Evolutionary conservation across 2,113 vertebrate genomes (phyloP).

Genomic region (Solenodon paradoxus): DNA sequence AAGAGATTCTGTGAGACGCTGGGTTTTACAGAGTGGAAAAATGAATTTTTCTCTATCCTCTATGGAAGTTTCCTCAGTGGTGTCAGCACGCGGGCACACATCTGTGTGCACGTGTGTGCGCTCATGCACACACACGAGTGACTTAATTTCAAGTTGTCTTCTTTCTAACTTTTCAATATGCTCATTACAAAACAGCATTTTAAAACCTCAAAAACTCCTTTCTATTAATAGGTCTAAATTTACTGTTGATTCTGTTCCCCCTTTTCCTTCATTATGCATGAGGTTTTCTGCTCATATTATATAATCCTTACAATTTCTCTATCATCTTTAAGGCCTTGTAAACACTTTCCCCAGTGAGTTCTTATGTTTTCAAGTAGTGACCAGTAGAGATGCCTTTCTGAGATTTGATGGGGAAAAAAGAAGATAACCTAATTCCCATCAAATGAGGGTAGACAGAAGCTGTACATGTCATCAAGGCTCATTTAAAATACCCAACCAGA

Average conservation of each 20-base stretch:
- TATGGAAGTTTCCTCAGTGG: constrained; percentile 32
- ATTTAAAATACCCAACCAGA: background rate
- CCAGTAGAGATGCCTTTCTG: background rate
- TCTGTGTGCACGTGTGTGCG: background rate
- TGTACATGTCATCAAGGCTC: background rate
- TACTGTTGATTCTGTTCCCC: background rate
- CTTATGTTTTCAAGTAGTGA: background rate
- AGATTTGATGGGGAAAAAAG: background rate
- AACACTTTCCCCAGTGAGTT: constrained; percentile 23
- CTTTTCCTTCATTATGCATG: constrained; percentile 19
- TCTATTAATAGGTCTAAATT: background rate
- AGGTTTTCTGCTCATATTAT: constrained; percentile 45
- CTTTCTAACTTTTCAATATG: constrained; percentile 14
- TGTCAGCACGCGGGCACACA: background rate
- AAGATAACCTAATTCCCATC: background rate
- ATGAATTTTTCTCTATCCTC: background rate
- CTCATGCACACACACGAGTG: background rate
- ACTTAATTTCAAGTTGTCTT: background rate
- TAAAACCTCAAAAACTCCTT: background rate
- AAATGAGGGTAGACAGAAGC: background rate
- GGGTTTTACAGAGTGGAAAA: background rate
- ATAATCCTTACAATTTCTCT: constrained; percentile 49
- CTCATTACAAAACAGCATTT: constrained; percentile 33
- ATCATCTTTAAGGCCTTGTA: constrained; percentile 62
- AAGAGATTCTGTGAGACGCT: background rate